These are phyloP conservation scores for Erpornis zantholeuca DNA, from an alignment of 2,113 vertebrate genomes.

Conservation along the genomic window DNA sequence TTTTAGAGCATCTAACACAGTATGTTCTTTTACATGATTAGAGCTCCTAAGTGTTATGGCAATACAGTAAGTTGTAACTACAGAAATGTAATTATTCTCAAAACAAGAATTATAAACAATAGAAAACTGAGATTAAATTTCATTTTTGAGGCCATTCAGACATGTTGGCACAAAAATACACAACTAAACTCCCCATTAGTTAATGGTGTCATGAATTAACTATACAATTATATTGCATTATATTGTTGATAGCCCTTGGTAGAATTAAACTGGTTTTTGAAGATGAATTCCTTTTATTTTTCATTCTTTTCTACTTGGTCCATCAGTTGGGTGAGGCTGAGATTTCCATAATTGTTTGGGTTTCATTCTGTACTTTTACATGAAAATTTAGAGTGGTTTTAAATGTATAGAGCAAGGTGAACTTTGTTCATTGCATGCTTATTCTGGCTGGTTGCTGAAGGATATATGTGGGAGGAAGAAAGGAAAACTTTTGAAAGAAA, in stretches of 20 bases:
- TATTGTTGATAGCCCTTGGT: not conserved
- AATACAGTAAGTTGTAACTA: not conserved
- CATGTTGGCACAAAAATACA: not conserved
- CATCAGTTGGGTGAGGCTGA: not conserved
- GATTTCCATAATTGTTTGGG: not conserved
- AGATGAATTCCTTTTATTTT: not conserved
- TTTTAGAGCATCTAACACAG: not conserved
- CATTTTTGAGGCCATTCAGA: not conserved
- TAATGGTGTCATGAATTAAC: not conserved
- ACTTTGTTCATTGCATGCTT: not conserved
- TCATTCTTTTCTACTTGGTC: not conserved
- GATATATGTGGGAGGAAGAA: conserved; percentile 10
- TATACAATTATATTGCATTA: not conserved
- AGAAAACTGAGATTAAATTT: not conserved
- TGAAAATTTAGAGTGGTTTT: not conserved
- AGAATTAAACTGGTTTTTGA: not conserved
- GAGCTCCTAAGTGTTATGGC: not conserved
- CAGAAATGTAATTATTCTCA: not conserved
- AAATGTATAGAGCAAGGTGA: not conserved
- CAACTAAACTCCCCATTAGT: not conserved
- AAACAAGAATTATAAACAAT: not conserved
- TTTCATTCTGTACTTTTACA: not conserved
- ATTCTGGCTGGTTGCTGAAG: not conserved
- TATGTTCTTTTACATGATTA: not conserved
- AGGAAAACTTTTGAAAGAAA: conserved; percentile 23